These are phyloP conservation scores for Teleogryllus occipitalis DNA, from an alignment of 1,140 invertebrate species.

Conservation along the genomic window DNA sequence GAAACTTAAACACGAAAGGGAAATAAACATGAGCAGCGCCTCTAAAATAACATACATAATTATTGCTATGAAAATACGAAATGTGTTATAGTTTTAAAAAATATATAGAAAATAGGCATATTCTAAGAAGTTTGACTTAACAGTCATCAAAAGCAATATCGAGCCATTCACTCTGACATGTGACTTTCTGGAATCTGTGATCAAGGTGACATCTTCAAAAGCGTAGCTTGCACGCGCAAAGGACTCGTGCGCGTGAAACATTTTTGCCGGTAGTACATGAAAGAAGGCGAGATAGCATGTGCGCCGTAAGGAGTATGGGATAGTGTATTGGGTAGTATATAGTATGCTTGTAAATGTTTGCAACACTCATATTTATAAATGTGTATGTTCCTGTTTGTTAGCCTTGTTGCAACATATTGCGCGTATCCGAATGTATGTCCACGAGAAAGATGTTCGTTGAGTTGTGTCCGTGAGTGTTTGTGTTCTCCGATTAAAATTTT, in stretches of 20 bases:
- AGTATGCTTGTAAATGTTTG: not conserved
- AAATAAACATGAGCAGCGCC: not conserved
- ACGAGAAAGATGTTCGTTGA: too few species aligned
- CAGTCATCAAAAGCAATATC: constrained; percentile 4
- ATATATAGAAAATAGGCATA: constrained; percentile 6
- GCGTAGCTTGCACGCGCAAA: not conserved
- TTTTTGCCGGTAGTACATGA: not conserved
- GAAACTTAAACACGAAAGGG: not conserved
- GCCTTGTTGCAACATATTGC: too few species aligned
- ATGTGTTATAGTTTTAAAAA: not conserved
- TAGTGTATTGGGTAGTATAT: not conserved
- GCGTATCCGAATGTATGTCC: too few species aligned
- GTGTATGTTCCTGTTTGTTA: too few species aligned
- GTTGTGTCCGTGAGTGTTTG: too few species aligned
- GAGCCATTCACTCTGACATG: not conserved
- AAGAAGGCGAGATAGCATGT: not conserved
- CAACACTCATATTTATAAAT: too few species aligned
- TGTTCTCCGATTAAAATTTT: too few species aligned
- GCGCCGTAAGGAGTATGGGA: not conserved
- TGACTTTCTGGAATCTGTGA: not conserved
- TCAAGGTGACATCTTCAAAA: not conserved
- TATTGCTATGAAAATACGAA: not conserved
- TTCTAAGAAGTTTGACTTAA: not conserved
- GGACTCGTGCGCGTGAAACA: not conserved
- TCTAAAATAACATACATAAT: not conserved